Conservation (phyloP, 2,113 vertebrate species). For the Neotragus pygmaeus region DNA sequence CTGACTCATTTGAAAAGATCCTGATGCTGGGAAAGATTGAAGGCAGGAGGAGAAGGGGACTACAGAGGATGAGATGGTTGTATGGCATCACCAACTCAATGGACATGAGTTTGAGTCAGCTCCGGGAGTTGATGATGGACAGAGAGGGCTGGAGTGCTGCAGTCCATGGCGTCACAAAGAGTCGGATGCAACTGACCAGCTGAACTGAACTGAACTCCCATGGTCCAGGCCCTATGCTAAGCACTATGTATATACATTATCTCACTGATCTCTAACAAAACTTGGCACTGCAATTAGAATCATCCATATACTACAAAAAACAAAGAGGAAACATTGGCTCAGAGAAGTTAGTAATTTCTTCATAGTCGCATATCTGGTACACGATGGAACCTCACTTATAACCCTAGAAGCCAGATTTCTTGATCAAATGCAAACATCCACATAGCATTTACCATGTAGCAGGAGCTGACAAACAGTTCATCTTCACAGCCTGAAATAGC, state of each 20-base stretch:
- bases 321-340: background rate
- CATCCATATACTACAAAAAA: background rate
- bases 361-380: background rate
- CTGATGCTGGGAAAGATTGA: background rate
- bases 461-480: background rate
- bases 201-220: background rate
- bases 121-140: background rate
- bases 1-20: background rate
- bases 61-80: background rate
- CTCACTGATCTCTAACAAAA: background rate
- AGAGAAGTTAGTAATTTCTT: background rate
- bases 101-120: background rate
- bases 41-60: background rate
- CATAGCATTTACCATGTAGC: background rate
- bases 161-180: background rate
- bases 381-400: background rate
- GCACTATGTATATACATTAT: background rate
- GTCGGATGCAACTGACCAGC: rapidly evolving
- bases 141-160: rapidly evolving
- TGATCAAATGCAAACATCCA: background rate
- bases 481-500: background rate
- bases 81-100: background rate
- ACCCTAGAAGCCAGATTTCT: background rate
- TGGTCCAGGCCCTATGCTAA: background rate
- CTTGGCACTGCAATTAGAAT: background rate